Base-by-base conservation (phyloP, 2,113 vertebrate species). In the Aldabrachelys gigantea region DNA sequence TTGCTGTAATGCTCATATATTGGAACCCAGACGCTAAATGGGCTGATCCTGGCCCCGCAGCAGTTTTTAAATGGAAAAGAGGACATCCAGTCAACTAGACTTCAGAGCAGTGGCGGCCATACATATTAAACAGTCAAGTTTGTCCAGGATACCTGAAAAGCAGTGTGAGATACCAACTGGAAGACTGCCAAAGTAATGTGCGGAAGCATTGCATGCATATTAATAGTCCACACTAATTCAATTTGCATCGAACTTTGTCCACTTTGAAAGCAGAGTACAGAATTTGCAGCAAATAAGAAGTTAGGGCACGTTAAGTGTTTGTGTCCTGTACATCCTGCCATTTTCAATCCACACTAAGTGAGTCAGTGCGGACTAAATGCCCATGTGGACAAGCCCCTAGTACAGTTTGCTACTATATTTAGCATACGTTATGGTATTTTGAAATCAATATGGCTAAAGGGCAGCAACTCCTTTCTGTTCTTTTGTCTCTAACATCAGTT, bases 31-130 rank as follows among this genome's bases (percentile, higher is more conserved):
- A 16, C n/a, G 31, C 62, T 27, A 65, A 65, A 35, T n/a, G 16
- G 16, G 16, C 7, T 0, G 8, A 69, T n/a, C 35, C 62, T n/a
- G 14, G 62, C 62, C 35, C 16, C 2, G 2, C 6, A 27, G 19
- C 35, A 69, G 35, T 69, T 69, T 69, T n/a, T 35, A 69, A 69
- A n/a, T n/a, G 35, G 62, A 16, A n/a, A 31, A 69, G 31, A 69
- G 3, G 62, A 69, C 16, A n/a, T 69, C 62, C 2, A 4, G 35
- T 69, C 14, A 69, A n/a, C 35, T n/a, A 19, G 62, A n/a, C 62
- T 69, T 16, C 62, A 69, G 62, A 5, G 25, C 10, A 57, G 25
- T 27, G 10, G 25, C 17, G 57, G 57, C 27, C 57, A 29, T 27
- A 59, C 57, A 29, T 2, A 65, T 17, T 35, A 65, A 35, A 65